These are phyloP conservation scores for Gerris buenoi DNA, from an alignment of 1,140 invertebrate genomes.

Conservation along the genomic window DNA sequence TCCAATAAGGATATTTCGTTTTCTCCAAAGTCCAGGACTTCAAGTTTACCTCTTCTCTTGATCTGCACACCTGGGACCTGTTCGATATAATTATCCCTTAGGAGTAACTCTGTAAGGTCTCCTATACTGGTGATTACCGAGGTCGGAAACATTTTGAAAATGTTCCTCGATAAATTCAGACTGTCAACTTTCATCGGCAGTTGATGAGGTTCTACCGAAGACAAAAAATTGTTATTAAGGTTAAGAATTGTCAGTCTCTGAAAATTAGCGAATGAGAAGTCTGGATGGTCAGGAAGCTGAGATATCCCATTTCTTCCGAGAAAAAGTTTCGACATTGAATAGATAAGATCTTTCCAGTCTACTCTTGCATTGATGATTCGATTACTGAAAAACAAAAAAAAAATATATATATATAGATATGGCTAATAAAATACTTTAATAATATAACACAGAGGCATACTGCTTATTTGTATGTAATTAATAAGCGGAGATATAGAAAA, in stretches of 20 bases:
- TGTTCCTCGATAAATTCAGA: conserved; percentile 56
- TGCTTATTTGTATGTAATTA: no score
- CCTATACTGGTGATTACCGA: conserved; percentile 4
- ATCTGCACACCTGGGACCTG: conserved; percentile 35
- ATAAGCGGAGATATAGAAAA: no score
- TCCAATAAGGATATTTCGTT: conserved; percentile 50
- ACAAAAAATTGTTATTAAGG: conserved; percentile 54
- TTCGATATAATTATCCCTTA: conserved; percentile 64
- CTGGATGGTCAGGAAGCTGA: conserved; percentile 32
- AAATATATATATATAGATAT: background rate
- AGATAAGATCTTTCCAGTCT: conserved; percentile 57
- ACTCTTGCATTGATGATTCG: conserved; percentile 42
- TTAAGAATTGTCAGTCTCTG: conserved; percentile 50
- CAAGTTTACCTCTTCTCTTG: conserved; percentile 44
- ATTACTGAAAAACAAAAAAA: conserved; percentile 37
- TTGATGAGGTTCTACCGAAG: conserved; percentile 38
- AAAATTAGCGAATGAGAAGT: conserved; percentile 36
- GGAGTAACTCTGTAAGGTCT: conserved; percentile 41
- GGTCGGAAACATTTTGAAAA: conserved; percentile 45
- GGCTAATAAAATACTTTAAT: background rate
- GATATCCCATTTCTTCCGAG: conserved; percentile 64
- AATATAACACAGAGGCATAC: background rate
- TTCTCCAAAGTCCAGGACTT: conserved; percentile 67
- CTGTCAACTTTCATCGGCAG: conserved; percentile 50
- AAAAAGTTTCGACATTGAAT: conserved; percentile 59